Evolutionary conservation across 2,797 vertebrate species (phyloP).

Genomic region (Mormyrops boulengeri): DNA sequence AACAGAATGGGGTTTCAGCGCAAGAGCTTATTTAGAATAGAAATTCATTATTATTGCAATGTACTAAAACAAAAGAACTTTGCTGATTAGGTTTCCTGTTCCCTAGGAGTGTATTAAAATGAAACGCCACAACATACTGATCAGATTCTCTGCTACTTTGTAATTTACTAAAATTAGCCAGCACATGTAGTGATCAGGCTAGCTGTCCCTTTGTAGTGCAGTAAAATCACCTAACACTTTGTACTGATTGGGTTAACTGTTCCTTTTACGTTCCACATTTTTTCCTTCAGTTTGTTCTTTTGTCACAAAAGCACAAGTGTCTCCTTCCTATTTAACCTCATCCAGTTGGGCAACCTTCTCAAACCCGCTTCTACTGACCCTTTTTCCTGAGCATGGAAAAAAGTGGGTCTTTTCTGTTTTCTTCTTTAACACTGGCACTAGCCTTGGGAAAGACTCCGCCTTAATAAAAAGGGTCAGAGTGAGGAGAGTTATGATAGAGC

Average conservation of each 20-base stretch:
- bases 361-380: neutral
- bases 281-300: slow-evolving; percentile 1
- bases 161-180: neutral
- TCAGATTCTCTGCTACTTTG: neutral
- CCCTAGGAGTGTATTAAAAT: neutral
- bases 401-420: slow-evolving; percentile 5
- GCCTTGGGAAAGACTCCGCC: slow-evolving; percentile 35
- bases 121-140: neutral
- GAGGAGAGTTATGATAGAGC: slow-evolving; percentile 37
- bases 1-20: neutral
- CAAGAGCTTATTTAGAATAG: neutral
- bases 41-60: neutral
- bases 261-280: neutral
- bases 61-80: neutral
- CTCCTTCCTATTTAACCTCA: slow-evolving; percentile 6
- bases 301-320: neutral
- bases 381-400: neutral
- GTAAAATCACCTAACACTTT: neutral
- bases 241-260: slow-evolving; percentile 5
- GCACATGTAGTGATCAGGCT: neutral
- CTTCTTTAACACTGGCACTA: slow-evolving; percentile 4
- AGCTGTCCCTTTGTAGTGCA: neutral
- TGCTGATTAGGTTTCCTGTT: neutral
- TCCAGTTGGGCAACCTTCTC: slow-evolving; percentile 10
- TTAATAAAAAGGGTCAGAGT: slow-evolving; percentile 34